Conservation (phyloP, 2,888 invertebrate genomes). For the Perizoma flavofasciatum region DNA sequence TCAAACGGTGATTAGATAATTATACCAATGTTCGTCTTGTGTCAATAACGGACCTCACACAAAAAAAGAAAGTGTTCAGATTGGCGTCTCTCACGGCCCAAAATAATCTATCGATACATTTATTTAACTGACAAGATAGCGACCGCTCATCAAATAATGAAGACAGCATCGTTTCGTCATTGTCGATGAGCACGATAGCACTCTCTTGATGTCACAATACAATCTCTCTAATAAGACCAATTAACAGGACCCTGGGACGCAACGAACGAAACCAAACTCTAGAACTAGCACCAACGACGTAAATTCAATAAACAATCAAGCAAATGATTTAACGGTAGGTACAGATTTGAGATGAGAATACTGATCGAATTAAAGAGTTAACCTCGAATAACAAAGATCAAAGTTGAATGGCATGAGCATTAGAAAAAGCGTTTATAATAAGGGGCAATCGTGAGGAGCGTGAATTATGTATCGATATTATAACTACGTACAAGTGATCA, state of each 20-base stretch:
- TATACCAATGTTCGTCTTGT: constrained; percentile 61
- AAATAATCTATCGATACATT: constrained; percentile 83
- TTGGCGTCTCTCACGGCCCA: constrained; percentile 77
- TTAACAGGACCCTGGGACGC: constrained; percentile 72
- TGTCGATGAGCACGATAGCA: constrained; percentile 83
- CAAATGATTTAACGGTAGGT: constrained; percentile 55
- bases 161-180: constrained; percentile 84
- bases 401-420: constrained; percentile 75
- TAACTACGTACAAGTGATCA: constrained; percentile 29
- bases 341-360: constrained; percentile 60
- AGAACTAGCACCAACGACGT: constrained; percentile 51
- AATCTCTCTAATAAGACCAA: constrained; percentile 83
- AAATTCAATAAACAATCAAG: constrained; percentile 47
- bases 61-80: constrained; percentile 71
- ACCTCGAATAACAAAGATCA: constrained; percentile 73
- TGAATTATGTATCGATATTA: constrained; percentile 51
- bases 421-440: constrained; percentile 60
- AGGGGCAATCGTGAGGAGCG: constrained; percentile 65
- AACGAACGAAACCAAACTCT: constrained; percentile 62
- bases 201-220: constrained; percentile 83
- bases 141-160: constrained; percentile 83
- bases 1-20: constrained; percentile 59
- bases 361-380: constrained; percentile 75
- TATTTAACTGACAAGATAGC: constrained; percentile 83
- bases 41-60: constrained; percentile 73